Conservation (phyloP, 2,113 vertebrate species). For the Copsychus sechellarum region DNA sequence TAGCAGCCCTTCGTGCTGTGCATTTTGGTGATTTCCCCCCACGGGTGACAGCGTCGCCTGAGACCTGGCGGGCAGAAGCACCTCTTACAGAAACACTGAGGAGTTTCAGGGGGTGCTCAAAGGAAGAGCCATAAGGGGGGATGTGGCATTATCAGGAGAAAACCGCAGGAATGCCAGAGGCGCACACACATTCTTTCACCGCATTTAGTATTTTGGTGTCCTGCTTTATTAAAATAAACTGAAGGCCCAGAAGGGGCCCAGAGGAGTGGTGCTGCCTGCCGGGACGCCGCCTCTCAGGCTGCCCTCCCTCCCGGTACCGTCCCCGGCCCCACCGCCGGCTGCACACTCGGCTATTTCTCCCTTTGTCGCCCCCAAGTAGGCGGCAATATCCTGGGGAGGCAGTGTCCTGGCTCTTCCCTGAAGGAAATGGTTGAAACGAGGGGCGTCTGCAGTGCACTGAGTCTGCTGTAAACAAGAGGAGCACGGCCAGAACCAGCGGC, state of each 20-base stretch:
- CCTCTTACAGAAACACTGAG: background rate
- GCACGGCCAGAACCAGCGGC: background rate
- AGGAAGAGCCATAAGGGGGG: background rate
- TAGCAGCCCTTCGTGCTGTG: background rate
- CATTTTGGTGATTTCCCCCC: fast-evolving
- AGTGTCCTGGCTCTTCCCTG: background rate
- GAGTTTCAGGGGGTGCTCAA: background rate
- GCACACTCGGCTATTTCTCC: fast-evolving
- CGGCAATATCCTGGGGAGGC: background rate
- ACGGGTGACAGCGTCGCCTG: background rate
- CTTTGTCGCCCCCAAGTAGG: background rate
- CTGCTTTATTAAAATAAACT: background rate
- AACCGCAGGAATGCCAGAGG: background rate
- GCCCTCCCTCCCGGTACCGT: no score
- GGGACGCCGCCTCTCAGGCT: no score
- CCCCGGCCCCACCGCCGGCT: background rate
- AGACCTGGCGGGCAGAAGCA: background rate
- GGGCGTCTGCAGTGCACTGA: fast-evolving
- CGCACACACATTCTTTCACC: background rate
- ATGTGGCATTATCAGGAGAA: background rate
- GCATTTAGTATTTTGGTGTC: background rate
- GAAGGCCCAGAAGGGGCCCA: background rate
- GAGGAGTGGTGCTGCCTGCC: background rate
- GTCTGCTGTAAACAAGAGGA: background rate
- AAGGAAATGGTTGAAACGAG: background rate